Percentiles rank a stretch among this genome's conserved stretches.
These are phyloP conservation scores for Notodonta dromedarius DNA, from an alignment of 2,888 invertebrate genomes.

Conservation along the genomic window DNA sequence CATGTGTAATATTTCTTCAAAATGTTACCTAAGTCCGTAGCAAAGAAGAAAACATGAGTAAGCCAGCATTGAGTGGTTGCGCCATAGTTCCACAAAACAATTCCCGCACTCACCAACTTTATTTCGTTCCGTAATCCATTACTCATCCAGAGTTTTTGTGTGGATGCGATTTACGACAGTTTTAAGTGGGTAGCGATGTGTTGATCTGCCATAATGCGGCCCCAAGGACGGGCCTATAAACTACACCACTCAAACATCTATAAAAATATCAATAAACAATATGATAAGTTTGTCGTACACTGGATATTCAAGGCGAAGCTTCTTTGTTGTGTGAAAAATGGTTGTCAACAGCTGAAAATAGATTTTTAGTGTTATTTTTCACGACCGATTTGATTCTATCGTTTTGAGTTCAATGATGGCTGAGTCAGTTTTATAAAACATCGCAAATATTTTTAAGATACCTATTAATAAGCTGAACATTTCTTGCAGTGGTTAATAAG, in stretches of 20 bases:
- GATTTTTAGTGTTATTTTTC: conserved; percentile 6
- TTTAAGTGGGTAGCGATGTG: conserved; percentile 49
- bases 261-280: conserved; percentile 30
- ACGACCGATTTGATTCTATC: conserved; percentile 3
- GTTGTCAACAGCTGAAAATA: conserved; percentile 3
- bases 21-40: too few relatives aligned
- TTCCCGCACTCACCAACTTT: not conserved
- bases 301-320: conserved; percentile 31
- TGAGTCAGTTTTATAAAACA: not conserved
- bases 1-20: too few relatives aligned
- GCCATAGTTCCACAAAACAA: not conserved
- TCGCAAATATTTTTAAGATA: too few relatives aligned
- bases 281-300: conserved; percentile 27
- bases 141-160: conserved; percentile 40
- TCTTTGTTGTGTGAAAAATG: conserved; percentile 8
- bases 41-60: too few relatives aligned
- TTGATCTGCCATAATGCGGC: conserved; percentile 44
- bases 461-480: too few relatives aligned
- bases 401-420: not conserved
- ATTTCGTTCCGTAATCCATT: conserved; percentile 2
- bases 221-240: conserved; percentile 49
- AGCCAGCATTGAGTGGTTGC: too few relatives aligned
- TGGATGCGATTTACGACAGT: conserved; percentile 46
- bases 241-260: conserved; percentile 19
- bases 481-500: too few relatives aligned